Conservation (phyloP, 2,888 invertebrate genomes). For the Drymonia ruficornis region DNA sequence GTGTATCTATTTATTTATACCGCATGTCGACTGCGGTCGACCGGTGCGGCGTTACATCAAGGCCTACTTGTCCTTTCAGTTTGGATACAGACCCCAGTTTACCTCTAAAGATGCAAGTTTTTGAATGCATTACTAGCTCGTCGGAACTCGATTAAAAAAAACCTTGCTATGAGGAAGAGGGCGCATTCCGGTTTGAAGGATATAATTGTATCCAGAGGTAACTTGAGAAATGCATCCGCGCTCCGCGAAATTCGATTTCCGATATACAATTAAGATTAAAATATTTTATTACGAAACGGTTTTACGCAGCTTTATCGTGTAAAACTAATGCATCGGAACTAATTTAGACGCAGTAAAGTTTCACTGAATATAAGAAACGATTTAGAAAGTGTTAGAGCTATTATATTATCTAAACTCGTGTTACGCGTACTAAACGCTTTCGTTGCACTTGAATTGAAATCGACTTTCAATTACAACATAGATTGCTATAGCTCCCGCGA, state of each 20-base stretch:
- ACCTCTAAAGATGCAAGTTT: conserved; percentile 66
- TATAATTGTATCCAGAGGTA: conserved; percentile 34
- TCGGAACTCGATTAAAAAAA: conserved; percentile 44
- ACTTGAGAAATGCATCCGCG: conserved; percentile 21
- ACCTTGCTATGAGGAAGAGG: conserved; percentile 56
- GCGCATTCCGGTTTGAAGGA: conserved; percentile 30
- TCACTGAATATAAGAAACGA: conserved; percentile 54
- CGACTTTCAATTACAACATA: conserved; percentile 61
- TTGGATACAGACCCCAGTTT: conserved; percentile 63
- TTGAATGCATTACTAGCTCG: conserved; percentile 43
- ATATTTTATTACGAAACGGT: not conserved
- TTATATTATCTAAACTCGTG: conserved; percentile 65
- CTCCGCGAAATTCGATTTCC: not conserved
- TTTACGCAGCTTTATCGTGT: not conserved
- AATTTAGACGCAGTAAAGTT: conserved; percentile 28
- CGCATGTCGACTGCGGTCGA: conserved; percentile 57
- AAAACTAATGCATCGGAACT: not conserved
- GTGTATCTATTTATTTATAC: conserved; percentile 57
- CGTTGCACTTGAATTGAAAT: conserved; percentile 64
- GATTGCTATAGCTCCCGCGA: conserved; percentile 45
- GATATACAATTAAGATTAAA: not conserved
- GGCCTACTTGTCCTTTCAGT: conserved; percentile 69
- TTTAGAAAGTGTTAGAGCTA: conserved; percentile 67
- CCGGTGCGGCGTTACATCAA: conserved; percentile 56
- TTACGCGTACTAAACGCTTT: conserved; percentile 68